These are phyloP conservation scores for Marronus borbonicus DNA, from an alignment of 2,888 invertebrate genomes.

Conservation along the genomic window DNA sequence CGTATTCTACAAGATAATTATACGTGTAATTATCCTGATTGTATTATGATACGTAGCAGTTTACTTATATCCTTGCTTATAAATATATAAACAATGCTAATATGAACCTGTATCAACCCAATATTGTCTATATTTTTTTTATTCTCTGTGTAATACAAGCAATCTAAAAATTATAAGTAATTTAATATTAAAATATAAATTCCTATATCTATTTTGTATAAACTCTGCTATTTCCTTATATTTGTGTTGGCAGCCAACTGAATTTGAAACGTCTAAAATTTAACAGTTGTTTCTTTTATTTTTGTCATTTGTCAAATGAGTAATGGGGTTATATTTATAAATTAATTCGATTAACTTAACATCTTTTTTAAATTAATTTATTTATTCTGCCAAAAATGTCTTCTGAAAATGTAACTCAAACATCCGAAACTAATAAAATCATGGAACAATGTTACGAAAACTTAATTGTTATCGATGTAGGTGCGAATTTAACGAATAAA, in stretches of 20 bases:
- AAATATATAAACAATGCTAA: too few species aligned
- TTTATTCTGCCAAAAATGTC: conserved; percentile 37
- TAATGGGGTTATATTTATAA: conserved; percentile 59
- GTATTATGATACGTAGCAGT: too few species aligned
- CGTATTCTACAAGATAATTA: too few species aligned
- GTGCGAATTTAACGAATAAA: conserved; percentile 94
- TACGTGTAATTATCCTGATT: too few species aligned
- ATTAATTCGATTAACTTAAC: conserved; percentile 50
- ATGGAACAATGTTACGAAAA: conserved; percentile 91
- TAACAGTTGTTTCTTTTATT: conserved; percentile 52
- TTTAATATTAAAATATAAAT: not conserved
- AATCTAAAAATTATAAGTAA: not conserved
- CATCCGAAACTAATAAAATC: conserved; percentile 47
- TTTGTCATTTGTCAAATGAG: conserved; percentile 56
- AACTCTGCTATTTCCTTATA: not conserved
- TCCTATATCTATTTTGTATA: too few species aligned
- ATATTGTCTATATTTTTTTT: not conserved
- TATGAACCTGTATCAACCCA: not conserved
- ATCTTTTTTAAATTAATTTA: conserved; percentile 4
- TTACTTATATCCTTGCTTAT: too few species aligned
- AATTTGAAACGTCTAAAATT: not conserved
- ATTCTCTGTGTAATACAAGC: not conserved
- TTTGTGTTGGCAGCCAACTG: conserved; percentile 25
- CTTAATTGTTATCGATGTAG: conserved; percentile 92
- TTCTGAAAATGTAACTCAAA: conserved; percentile 34